Evolutionary conservation across 2,888 invertebrate species (phyloP).

Genomic region (Drosophila nr. perissopoda): DNA sequence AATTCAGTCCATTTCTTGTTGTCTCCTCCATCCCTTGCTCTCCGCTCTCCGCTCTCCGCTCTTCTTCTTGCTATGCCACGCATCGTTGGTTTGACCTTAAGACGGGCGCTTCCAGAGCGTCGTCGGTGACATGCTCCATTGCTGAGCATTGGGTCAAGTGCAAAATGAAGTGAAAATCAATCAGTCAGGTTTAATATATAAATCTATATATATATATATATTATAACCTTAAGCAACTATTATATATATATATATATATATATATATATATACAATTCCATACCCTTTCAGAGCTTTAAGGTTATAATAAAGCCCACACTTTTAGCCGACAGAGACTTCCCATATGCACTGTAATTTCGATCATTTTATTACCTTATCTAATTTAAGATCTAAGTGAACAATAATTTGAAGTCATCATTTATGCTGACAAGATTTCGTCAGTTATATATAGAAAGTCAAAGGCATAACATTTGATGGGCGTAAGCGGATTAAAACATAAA

Average conservation of each 20-base stretch:
- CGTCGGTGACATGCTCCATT: conserved; percentile 45
- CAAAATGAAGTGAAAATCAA: conserved; percentile 33
- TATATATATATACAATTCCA: not conserved
- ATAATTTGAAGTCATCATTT: not conserved
- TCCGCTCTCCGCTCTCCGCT: not conserved
- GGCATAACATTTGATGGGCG: not conserved
- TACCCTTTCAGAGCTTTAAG: not conserved
- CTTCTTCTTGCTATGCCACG: conserved; percentile 28
- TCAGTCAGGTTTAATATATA: conserved; percentile 3
- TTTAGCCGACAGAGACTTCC: not conserved
- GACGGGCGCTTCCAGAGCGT: conserved; percentile 22
- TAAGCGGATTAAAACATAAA: not conserved
- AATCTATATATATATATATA: not conserved
- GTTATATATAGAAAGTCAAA: not conserved
- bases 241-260: no score
- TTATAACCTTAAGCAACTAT: no score
- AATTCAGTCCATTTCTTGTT: not conserved
- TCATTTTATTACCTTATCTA: not conserved
- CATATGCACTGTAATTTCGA: not conserved
- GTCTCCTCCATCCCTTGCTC: not conserved
- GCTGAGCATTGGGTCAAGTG: conserved; percentile 49
- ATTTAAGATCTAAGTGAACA: no score
- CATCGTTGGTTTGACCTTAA: conserved; percentile 41
- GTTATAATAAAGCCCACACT: rapidly evolving
- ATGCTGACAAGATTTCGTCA: not conserved